Conservation (phyloP, 37 sponge, comb jelly and placozoan species). For the Petrosia ficiformis region DNA sequence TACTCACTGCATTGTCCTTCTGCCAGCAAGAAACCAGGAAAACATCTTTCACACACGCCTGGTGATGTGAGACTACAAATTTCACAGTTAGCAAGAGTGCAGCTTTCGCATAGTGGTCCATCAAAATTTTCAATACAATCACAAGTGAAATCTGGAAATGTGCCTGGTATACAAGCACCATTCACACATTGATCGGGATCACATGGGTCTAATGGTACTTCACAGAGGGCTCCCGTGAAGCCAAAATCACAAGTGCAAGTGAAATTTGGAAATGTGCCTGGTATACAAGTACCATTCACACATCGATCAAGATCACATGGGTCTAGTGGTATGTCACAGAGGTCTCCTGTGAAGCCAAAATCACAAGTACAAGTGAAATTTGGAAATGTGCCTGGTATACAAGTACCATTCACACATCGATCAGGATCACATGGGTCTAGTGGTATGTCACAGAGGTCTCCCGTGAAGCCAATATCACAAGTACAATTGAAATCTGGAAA, state of each 20-base stretch:
- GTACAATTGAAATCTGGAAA: background rate
- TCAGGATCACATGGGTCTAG: background rate
- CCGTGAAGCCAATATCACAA: background rate
- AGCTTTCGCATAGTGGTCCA: background rate
- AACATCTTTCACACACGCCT: background rate
- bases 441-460: background rate
- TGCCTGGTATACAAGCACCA: background rate
- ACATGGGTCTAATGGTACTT: background rate
- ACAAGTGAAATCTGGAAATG: background rate
- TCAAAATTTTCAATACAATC: background rate
- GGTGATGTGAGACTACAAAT: background rate
- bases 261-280: background rate
- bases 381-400: background rate
- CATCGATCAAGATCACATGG: background rate
- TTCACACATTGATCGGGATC: background rate
- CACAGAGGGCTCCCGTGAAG: background rate
- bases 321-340: background rate
- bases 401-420: background rate
- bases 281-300: background rate
- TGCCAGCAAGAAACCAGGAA: background rate
- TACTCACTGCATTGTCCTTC: background rate
- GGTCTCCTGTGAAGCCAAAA: background rate
- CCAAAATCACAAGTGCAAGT: background rate
- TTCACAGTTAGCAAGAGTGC: background rate
- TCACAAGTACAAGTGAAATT: constrained; percentile 1